phyloP scores from a whole-genome alignment of 1,140 invertebrate species.

The Trichogramma pretiosum region DNA sequence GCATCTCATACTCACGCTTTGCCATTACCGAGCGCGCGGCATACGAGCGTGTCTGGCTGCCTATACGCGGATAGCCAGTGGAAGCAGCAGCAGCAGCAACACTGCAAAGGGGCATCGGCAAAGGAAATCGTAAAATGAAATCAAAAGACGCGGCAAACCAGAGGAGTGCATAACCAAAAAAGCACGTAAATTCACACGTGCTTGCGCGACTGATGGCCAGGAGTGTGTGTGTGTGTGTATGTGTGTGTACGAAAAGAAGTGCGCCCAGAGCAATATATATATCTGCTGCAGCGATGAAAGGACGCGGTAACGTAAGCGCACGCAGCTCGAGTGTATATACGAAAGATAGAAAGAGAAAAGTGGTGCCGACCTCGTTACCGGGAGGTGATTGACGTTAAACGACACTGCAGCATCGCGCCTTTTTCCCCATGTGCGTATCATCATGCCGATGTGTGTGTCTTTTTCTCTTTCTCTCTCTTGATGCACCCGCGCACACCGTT shows the following conservation, averaged over 20 bases:
- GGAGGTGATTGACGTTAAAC: constrained; percentile 16
- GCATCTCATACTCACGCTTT: no score
- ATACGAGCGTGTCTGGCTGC: no score
- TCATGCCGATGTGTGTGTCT: background rate
- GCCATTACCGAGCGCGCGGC: no score
- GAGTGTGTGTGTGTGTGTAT: background rate
- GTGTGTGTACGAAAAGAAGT: background rate
- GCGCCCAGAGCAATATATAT: no score
- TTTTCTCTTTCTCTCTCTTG: background rate
- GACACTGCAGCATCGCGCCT: background rate
- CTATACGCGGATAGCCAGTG: no score
- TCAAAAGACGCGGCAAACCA: no score
- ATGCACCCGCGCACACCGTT: background rate
- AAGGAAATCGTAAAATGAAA: no score
- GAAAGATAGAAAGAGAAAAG: background rate
- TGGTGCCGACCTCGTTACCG: constrained; percentile 16
- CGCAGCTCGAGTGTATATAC: background rate
- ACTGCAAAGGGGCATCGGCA: no score
- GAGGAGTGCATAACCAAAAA: no score
- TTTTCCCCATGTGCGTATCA: background rate
- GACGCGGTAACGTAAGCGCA: constrained; percentile 2
- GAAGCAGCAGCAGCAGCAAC: no score
- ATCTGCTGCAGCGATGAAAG: background rate
- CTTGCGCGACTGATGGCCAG: no score
- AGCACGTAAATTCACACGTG: no score